These are phyloP conservation scores for Morpho deidamia DNA, from an alignment of 2,888 invertebrate genomes.

Conservation along the genomic window DNA sequence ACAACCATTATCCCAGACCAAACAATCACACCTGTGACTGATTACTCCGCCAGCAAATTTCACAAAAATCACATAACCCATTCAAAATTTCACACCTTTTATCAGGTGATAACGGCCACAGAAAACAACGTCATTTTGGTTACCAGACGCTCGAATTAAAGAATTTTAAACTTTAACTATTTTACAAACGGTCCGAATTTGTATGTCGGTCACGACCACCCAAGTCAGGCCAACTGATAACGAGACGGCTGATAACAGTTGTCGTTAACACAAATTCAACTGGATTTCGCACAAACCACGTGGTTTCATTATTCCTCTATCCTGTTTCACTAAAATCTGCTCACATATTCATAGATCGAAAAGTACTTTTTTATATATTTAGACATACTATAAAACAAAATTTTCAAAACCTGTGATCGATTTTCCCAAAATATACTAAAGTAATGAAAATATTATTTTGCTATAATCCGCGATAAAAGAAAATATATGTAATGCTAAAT, in stretches of 20 bases:
- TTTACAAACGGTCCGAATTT: background rate
- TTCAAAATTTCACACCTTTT: background rate
- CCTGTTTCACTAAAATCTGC: background rate
- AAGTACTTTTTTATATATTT: no score
- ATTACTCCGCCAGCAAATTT: background rate
- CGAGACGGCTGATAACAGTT: slow-evolving; percentile 24
- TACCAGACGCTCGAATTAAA: background rate
- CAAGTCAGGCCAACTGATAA: slow-evolving; percentile 24
- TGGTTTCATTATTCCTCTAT: slow-evolving; percentile 9
- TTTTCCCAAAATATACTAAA: no score
- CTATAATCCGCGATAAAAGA: no score
- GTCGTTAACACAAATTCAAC: slow-evolving; percentile 26
- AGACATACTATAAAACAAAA: no score
- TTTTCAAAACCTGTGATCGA: no score
- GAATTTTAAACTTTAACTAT: background rate
- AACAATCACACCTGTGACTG: no score
- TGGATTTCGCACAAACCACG: slow-evolving; percentile 24
- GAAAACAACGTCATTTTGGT: background rate
- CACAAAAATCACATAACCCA: background rate
- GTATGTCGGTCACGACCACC: slow-evolving; percentile 15
- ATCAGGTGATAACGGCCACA: background rate
- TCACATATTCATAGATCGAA: no score
- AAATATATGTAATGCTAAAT: no score
- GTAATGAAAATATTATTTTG: no score
- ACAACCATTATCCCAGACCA: no score